Evolutionary conservation across 2,797 vertebrate species (phyloP).

Genomic region (Hippocampus kuda): DNA sequence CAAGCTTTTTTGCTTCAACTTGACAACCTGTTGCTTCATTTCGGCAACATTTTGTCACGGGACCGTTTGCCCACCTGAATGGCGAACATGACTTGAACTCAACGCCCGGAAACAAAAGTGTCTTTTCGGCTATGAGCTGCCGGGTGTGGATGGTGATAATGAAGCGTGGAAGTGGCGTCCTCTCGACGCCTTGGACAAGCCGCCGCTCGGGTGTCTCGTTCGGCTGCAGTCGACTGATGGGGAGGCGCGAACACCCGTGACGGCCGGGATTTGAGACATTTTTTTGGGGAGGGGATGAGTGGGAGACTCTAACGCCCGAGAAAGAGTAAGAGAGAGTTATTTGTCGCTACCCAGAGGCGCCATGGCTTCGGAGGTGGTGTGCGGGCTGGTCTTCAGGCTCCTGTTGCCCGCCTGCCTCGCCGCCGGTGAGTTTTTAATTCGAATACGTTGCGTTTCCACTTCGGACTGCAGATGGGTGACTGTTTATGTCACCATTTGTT

Average conservation of each 20-base stretch:
- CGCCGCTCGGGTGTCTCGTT: slow-evolving; percentile 35
- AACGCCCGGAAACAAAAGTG: neutral
- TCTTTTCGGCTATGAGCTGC: neutral
- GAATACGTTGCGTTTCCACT: neutral
- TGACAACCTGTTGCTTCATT: slow-evolving; percentile 21
- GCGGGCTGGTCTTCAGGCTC: slow-evolving; percentile 88
- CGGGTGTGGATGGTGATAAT: neutral
- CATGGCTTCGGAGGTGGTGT: slow-evolving; percentile 93
- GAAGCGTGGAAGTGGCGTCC: slow-evolving; percentile 1
- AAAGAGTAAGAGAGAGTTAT: neutral
- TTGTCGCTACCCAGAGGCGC: slow-evolving; percentile 32
- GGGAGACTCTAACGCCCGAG: slow-evolving; percentile 29
- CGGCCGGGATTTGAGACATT: slow-evolving; percentile 47
- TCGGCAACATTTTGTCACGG: slow-evolving; percentile 15
- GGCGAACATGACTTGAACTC: slow-evolving; percentile 8
- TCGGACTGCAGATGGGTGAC: neutral
- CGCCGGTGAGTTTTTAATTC: slow-evolving; percentile 71
- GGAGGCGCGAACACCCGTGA: slow-evolving; percentile 47
- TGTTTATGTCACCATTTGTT: neutral
- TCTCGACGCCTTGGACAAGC: slow-evolving; percentile 29
- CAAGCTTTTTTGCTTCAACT: neutral
- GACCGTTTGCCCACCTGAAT: neutral
- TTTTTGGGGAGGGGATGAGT: slow-evolving; percentile 53
- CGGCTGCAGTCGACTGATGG: slow-evolving; percentile 30
- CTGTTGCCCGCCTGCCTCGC: slow-evolving; percentile 86